These are phyloP conservation scores for Cottus gobio DNA, from an alignment of 2,113 vertebrate genomes.

Conservation along the genomic window DNA sequence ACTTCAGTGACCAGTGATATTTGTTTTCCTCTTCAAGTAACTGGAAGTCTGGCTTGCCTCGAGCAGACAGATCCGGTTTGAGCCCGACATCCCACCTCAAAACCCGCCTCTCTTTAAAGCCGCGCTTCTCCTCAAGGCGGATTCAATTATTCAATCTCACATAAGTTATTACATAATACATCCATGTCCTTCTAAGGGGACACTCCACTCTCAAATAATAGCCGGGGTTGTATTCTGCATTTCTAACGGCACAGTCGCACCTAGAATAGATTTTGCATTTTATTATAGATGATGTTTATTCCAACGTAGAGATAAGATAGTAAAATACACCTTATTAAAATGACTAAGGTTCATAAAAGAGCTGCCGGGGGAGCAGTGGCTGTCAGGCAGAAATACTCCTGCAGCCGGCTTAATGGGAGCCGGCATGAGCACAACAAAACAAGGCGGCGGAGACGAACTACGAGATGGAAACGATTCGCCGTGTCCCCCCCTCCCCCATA, in stretches of 20 bases:
- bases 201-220: slow-evolving; percentile 40
- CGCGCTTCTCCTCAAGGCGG: slow-evolving; percentile 58
- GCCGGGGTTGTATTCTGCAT: slow-evolving; percentile 41
- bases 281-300: slow-evolving; percentile 69
- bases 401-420: slow-evolving; percentile 50
- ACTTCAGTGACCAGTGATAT: slow-evolving; percentile 51
- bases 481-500: slow-evolving; percentile 22
- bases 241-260: slow-evolving; percentile 46
- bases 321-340: slow-evolving; percentile 76
- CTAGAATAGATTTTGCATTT: slow-evolving; percentile 43
- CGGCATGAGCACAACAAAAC: slow-evolving; percentile 44
- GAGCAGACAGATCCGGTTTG: slow-evolving; percentile 33
- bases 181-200: slow-evolving; percentile 53
- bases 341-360: slow-evolving; percentile 67
- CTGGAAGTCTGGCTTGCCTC: slow-evolving; percentile 54
- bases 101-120: slow-evolving; percentile 51
- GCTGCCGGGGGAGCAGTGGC: slow-evolving; percentile 63
- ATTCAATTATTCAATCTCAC: slow-evolving; percentile 79
- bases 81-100: slow-evolving; percentile 59
- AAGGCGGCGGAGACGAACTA: slow-evolving; percentile 20
- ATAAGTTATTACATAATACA: slow-evolving; percentile 78
- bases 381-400: slow-evolving; percentile 59
- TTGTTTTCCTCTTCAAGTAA: slow-evolving; percentile 59
- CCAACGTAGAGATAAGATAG: slow-evolving; percentile 58
- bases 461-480: slow-evolving; percentile 40